Evolutionary conservation across 1,140 invertebrate species (phyloP).

Genomic region (Parasteatoda tepidariorum): DNA sequence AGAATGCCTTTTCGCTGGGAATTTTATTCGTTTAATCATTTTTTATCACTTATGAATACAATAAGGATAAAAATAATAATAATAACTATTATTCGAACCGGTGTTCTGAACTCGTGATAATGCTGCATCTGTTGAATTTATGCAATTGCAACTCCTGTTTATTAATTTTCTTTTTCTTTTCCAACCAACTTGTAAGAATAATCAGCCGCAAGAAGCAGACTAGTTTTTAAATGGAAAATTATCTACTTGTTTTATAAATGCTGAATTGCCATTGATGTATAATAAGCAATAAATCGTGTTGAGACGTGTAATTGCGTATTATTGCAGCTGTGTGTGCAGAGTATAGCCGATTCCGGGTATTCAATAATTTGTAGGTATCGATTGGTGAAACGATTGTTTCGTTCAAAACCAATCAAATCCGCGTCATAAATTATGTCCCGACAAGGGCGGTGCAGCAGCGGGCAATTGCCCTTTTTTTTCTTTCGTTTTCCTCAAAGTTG

Average conservation of each 20-base stretch:
- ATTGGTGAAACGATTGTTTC: constrained; percentile 45
- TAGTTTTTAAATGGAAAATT: constrained; percentile 44
- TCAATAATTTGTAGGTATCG: constrained; percentile 53
- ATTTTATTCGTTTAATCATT: neutral
- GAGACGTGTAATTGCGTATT: constrained; percentile 18
- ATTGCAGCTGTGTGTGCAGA: neutral
- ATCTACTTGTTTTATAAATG: constrained; percentile 1
- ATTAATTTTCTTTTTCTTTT: constrained; percentile 9
- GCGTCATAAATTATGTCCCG: constrained; percentile 35
- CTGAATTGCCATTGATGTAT: constrained; percentile 19
- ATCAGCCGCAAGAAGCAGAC: neutral
- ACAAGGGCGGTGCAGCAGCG: neutral
- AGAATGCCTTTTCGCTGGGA: neutral
- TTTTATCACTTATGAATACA: neutral
- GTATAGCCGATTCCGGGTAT: constrained; percentile 25
- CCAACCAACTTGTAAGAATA: neutral
- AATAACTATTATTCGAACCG: constrained; percentile 7
- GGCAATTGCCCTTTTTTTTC: neutral
- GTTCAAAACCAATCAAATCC: constrained; percentile 35
- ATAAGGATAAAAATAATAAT: neutral
- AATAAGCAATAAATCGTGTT: constrained; percentile 54
- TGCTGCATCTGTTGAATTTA: neutral
- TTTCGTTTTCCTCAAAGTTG: too few species aligned
- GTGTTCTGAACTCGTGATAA: constrained; percentile 11
- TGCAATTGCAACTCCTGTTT: neutral